Conservation (phyloP, 2,888 invertebrate species). For the Drosophila maculinotata region DNA sequence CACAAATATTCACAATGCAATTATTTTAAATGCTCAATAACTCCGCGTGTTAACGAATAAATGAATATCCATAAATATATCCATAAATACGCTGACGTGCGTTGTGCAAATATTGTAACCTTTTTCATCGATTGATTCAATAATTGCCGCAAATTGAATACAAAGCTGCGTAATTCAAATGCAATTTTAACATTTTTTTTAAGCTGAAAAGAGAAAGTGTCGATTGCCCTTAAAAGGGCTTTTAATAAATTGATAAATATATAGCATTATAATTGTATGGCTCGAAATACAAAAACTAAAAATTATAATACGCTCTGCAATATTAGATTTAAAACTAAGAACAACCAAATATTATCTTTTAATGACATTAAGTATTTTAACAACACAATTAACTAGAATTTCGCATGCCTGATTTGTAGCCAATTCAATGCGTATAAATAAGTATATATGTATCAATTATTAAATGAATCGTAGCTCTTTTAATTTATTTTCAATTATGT, state of each 20-base stretch:
- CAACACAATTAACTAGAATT: slow-evolving; percentile 7
- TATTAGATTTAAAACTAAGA: not conserved
- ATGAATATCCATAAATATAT: slow-evolving; percentile 1
- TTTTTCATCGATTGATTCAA: not conserved
- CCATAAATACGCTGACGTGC: not conserved
- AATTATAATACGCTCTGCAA: slow-evolving; percentile 17
- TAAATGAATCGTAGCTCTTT: slow-evolving; percentile 4
- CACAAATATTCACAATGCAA: slow-evolving; percentile 6
- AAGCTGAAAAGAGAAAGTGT: too few relatives aligned
- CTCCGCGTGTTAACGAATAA: slow-evolving; percentile 2
- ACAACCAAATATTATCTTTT: not conserved
- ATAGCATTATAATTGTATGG: too few relatives aligned
- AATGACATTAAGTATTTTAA: not conserved
- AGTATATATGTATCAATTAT: not conserved
- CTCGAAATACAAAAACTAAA: not conserved
- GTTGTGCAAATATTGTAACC: not conserved
- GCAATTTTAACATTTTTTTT: not conserved
- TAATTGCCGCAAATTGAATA: not conserved
- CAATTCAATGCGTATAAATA: not conserved
- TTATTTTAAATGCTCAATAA: slow-evolving; percentile 17
- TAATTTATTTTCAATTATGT: not conserved
- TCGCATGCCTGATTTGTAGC: slow-evolving; percentile 47
- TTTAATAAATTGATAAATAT: not conserved
- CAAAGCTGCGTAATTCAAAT: not conserved
- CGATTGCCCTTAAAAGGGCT: too few relatives aligned